Evolutionary conservation across 2,797 vertebrate species (phyloP).

Genomic region (Momotus momota): DNA sequence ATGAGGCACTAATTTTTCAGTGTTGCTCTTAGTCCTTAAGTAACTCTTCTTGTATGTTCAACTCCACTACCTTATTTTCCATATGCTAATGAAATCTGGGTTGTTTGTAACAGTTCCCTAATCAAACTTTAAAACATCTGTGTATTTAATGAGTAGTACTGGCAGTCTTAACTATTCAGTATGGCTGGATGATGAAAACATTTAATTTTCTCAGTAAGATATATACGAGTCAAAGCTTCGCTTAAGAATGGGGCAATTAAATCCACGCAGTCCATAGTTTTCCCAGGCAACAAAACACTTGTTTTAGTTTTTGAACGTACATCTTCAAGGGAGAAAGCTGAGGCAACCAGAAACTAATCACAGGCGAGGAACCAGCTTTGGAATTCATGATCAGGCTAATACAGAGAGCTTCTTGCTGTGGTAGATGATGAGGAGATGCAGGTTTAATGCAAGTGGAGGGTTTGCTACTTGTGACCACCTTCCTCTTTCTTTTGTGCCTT

Average conservation of each 20-base stretch:
- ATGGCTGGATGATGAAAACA: conserved; percentile 67
- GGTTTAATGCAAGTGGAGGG: background rate
- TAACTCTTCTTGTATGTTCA: conserved; percentile 38
- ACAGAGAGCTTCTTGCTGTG: background rate
- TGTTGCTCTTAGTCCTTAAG: conserved; percentile 10
- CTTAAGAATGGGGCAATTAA: conserved; percentile 63
- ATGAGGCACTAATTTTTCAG: conserved; percentile 14
- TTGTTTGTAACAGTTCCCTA: conserved; percentile 27
- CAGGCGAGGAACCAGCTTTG: background rate
- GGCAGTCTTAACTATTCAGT: conserved; percentile 51
- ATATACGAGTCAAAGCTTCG: conserved; percentile 39
- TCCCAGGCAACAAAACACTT: conserved; percentile 39
- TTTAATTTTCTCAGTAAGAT: conserved; percentile 64
- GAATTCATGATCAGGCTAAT: background rate
- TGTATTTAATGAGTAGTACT: conserved; percentile 63
- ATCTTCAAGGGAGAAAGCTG: background rate
- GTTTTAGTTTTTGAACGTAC: conserved; percentile 5
- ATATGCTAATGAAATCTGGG: conserved; percentile 43
- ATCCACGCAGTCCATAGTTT: conserved; percentile 30
- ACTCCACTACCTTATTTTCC: conserved; percentile 40
- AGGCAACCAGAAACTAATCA: conserved; percentile 16
- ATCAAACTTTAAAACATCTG: conserved; percentile 67
- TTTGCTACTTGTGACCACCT: background rate
- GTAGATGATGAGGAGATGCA: background rate
- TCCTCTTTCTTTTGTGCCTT: background rate